Base-by-base conservation (phyloP, 2,113 vertebrate species). In the Aspiorhynchus laticeps region DNA sequence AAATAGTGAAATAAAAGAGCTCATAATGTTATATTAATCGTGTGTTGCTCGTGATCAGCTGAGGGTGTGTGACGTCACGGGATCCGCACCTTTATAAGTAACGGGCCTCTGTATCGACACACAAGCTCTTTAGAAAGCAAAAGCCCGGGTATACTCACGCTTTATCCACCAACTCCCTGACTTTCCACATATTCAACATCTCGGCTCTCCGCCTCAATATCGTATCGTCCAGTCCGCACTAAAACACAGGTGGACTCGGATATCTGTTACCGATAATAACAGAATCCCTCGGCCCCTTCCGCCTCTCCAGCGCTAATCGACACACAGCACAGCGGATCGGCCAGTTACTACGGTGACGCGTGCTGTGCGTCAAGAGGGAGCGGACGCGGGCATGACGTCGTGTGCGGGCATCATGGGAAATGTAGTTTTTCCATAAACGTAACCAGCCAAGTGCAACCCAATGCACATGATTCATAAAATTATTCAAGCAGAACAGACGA, bases 121-220 rank as follows among this genome's bases (percentile, higher is more conserved):
- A 75, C 86, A 74, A 83, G 84, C 78, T 11, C 53, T 73, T 75
- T 41, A 71, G 51, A 43, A 76, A 38, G 43, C 56, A 87, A 84
- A 87, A 51, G 8, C 31, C 28, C 46, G 67, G 88, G 84, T 61
- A 89, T 96, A 99, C 98, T 99, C 94, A 98, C 98, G 97, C 98
- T 96, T 98, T 99, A 94, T 99, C 98, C 95, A 99, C 97, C 92
- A 99, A 93, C 94, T 99, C 98, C 90, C 97, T 93, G 92, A 99
- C 97, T 94, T 98, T 99, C 98, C 98, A 99, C 98, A 99, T 98
- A 90, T 98, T 99, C 88, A 98, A 92, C 97, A 98, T 98, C 88
- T 92, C 88, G 90, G 90, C 91, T 90, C 83, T 89, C 92, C 91
- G 90, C 93, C 92, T 94, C 87, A 86, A 88, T 80, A 86, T 86